Conservation (phyloP, 1,140 invertebrate species). For the Gyrodactylus bullatarudis region DNA sequence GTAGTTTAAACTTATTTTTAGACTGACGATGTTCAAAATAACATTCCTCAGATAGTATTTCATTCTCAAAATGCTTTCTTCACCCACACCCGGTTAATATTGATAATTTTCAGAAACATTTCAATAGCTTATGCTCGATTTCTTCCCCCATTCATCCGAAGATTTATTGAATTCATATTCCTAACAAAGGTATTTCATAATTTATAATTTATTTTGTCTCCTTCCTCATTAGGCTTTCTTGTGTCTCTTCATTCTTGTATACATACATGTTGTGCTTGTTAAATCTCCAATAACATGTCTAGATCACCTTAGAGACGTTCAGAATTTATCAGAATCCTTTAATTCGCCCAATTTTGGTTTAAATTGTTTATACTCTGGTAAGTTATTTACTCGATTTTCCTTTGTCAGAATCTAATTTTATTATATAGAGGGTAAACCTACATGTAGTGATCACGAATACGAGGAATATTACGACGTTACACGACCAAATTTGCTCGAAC, state of each 20-base stretch:
- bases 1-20: neutral
- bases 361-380: neutral
- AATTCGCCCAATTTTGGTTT: neutral
- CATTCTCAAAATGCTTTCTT: neutral
- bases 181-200: slow-evolving; percentile 34
- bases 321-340: neutral
- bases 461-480: neutral
- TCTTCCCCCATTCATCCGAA: slow-evolving; percentile 44
- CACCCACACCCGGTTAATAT: neutral
- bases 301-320: slow-evolving; percentile 30
- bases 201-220: slow-evolving; percentile 7
- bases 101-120: slow-evolving; percentile 44
- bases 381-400: too few relatives aligned
- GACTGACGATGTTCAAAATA: neutral
- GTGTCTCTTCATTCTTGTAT: slow-evolving; percentile 56
- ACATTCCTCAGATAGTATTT: neutral
- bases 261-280: slow-evolving; percentile 72
- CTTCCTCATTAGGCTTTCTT: slow-evolving; percentile 36
- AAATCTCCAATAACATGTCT: slow-evolving; percentile 64
- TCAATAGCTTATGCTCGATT: slow-evolving; percentile 53
- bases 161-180: slow-evolving; percentile 57
- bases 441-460: neutral
- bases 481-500: slow-evolving; percentile 25
- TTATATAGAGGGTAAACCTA: neutral
- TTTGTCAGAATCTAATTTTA: too few relatives aligned